These are phyloP conservation scores for Drosophila azteca DNA, from an alignment of 1,140 invertebrate species.

Conservation along the genomic window DNA sequence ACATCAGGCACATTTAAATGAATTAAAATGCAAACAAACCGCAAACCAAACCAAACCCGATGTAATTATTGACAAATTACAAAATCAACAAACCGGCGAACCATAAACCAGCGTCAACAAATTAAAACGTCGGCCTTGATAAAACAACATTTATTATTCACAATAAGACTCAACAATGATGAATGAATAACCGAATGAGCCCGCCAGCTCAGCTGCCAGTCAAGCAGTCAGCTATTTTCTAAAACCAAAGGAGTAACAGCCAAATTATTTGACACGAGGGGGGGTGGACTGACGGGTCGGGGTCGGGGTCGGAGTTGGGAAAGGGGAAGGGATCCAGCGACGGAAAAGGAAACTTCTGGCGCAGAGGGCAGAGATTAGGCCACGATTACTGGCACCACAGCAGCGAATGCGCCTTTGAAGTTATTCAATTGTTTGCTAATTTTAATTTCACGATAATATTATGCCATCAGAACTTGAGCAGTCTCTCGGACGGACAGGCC, in stretches of 20 bases:
- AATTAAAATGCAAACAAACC: slow-evolving; percentile 56
- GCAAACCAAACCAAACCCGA: slow-evolving; percentile 49
- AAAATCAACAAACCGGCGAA: slow-evolving; percentile 67
- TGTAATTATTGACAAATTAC: slow-evolving; percentile 71
- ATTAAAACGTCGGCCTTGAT: slow-evolving; percentile 63
- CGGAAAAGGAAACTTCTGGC: background rate
- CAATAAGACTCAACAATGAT: slow-evolving; percentile 64
- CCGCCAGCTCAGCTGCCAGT: background rate
- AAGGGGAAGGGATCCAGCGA: slow-evolving; percentile 1
- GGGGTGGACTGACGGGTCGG: background rate
- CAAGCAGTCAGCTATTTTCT: slow-evolving; percentile 4
- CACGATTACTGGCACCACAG: slow-evolving; percentile 38
- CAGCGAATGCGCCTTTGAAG: slow-evolving; percentile 23
- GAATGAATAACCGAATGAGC: slow-evolving; percentile 45
- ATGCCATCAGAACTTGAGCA: too few relatives aligned
- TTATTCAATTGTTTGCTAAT: slow-evolving; percentile 14
- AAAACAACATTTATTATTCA: slow-evolving; percentile 68
- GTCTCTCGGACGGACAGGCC: too few relatives aligned
- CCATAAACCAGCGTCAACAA: slow-evolving; percentile 67
- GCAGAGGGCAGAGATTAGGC: slow-evolving; percentile 43
- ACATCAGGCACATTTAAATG: slow-evolving; percentile 22
- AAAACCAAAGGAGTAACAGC: slow-evolving; percentile 25
- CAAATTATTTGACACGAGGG: background rate
- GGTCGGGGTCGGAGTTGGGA: background rate
- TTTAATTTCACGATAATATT: slow-evolving; percentile 1